A percentile compares a stretch with the other conserved stretches of the same genome.
These are phyloP conservation scores for Dryobates pubescens DNA, from an alignment of 2,797 vertebrate species.

Conservation along the genomic window DNA sequence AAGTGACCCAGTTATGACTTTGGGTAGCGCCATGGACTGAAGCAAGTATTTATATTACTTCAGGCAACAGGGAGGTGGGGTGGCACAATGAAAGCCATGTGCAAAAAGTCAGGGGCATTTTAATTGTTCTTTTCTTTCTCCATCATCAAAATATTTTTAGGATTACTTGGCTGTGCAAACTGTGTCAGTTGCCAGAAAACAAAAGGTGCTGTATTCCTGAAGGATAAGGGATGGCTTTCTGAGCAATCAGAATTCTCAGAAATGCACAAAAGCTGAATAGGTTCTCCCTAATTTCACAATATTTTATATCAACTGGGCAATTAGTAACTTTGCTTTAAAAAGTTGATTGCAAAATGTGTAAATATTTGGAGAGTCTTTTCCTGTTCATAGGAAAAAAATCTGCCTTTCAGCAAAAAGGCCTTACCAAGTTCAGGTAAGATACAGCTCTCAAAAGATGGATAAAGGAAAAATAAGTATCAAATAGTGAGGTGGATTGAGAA, in stretches of 20 bases:
- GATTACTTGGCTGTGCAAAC: conserved; percentile 42
- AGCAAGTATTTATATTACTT: conserved; percentile 73
- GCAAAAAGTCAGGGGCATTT: conserved; percentile 28
- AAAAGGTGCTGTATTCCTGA: conserved; percentile 25
- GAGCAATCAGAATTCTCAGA: not conserved
- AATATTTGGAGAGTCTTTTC: not conserved
- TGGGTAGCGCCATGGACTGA: conserved; percentile 8
- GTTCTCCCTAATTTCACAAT: not conserved
- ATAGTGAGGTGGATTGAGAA: no score
- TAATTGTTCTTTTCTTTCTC: conserved; percentile 30
- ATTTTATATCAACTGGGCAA: not conserved
- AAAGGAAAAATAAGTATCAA: not conserved
- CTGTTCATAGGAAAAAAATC: not conserved
- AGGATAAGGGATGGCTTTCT: not conserved
- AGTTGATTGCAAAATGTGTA: not conserved
- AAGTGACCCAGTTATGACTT: conserved; percentile 37
- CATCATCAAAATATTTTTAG: conserved; percentile 55
- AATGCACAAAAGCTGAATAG: not conserved
- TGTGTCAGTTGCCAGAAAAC: conserved; percentile 18
- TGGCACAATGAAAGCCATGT: conserved; percentile 53
- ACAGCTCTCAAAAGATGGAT: not conserved
- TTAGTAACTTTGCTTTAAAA: not conserved
- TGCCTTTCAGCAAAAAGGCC: not conserved
- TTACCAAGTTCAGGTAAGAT: not conserved
- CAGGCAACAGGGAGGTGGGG: not conserved